Evolutionary conservation across 2,113 vertebrate species (phyloP).

Genomic region (Poecile atricapillus): DNA sequence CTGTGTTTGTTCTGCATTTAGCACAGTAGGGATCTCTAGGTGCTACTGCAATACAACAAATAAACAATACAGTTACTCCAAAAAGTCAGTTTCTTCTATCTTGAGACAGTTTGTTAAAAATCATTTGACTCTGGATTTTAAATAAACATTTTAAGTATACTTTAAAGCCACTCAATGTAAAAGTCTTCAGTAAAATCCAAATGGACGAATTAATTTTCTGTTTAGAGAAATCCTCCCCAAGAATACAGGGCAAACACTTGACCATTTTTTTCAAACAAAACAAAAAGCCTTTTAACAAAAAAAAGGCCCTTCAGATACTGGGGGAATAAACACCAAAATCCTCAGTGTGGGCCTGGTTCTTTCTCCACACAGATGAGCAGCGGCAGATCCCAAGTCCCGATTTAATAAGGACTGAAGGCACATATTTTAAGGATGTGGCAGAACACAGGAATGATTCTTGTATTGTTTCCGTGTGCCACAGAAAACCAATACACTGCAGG

Average conservation of each 20-base stretch:
- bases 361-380: neutral
- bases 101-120: conserved; percentile 52
- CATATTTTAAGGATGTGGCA: neutral
- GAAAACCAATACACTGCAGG: neutral
- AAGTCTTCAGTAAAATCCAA: neutral
- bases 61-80: conserved; percentile 61
- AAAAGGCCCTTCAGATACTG: neutral
- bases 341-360: neutral
- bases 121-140: conserved; percentile 44
- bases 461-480: neutral
- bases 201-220: neutral
- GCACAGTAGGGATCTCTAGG: conserved; percentile 46
- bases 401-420: neutral
- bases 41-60: conserved; percentile 56
- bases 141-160: conserved; percentile 56
- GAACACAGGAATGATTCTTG: neutral
- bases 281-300: neutral
- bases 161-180: neutral
- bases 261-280: neutral
- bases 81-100: conserved; percentile 42
- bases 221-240: neutral
- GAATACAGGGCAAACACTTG: neutral
- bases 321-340: neutral
- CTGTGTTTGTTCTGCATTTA: conserved; percentile 39
- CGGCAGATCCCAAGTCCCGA: neutral